These are phyloP conservation scores for Apodemia hepburni DNA, from an alignment of 2,888 invertebrate genomes.

Conservation along the genomic window DNA sequence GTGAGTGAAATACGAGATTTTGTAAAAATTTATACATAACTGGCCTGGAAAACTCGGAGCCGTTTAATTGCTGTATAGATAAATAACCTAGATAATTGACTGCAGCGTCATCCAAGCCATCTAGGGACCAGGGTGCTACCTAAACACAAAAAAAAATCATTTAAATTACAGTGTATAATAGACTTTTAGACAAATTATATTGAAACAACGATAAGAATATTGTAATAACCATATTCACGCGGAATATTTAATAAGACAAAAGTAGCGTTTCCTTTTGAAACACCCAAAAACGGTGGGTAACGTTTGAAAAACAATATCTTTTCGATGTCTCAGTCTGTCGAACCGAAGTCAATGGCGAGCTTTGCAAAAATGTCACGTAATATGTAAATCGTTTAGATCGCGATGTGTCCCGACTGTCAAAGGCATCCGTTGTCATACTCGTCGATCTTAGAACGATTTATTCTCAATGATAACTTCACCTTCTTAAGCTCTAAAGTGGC, in stretches of 20 bases:
- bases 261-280: constrained; percentile 56
- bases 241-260: constrained; percentile 41
- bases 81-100: too few relatives aligned
- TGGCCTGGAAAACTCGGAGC: too few relatives aligned
- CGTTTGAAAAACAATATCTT: constrained; percentile 71
- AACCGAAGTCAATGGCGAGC: constrained; percentile 65
- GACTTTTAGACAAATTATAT: neutral
- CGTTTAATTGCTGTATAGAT: too few relatives aligned
- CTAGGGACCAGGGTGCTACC: too few relatives aligned
- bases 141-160: too few relatives aligned
- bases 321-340: constrained; percentile 72
- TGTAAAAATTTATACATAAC: too few relatives aligned
- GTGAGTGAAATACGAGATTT: too few relatives aligned
- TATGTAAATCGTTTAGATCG: constrained; percentile 78
- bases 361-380: constrained; percentile 76
- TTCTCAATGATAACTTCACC: constrained; percentile 62
- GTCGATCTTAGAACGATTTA: constrained; percentile 63
- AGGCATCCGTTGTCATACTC: constrained; percentile 54
- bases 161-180: too few relatives aligned
- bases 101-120: too few relatives aligned
- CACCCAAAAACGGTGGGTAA: constrained; percentile 45
- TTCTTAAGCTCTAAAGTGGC: constrained; percentile 37
- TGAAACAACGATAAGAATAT: neutral
- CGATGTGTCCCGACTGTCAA: constrained; percentile 76
- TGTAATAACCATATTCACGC: neutral